Base-by-base conservation (phyloP, 1,140 invertebrate genomes). In the Maconellicoccus hirsutus region DNA sequence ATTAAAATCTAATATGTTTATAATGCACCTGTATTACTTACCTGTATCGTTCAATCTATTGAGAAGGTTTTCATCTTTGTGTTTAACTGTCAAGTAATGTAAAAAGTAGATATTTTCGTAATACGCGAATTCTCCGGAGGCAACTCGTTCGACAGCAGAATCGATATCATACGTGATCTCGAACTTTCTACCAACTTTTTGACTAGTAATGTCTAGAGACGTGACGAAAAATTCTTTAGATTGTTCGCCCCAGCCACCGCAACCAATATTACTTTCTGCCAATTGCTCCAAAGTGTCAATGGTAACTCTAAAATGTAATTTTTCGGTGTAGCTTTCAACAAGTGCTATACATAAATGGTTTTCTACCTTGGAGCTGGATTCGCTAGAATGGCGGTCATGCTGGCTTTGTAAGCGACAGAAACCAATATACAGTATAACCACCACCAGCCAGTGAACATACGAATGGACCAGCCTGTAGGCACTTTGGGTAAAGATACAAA, bases 371-470 rank as follows among this genome's bases (percentile, higher is more conserved):
- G 85, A 0, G 84, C 81, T 16, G 90, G 89, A 80, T 89, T 89
- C 4, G 90, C 88, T 33, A 92, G 78, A 59, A 89, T 88, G 0
- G 90, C 89, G 0, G 90, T 92, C 84, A 93, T 87, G 73, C 89
- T 91, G 0, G 90, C 89, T 76, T 87, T 78, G 77, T 93, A 93
- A 2, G 86, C 83, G 2, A 90, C 88, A 0, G 87, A 86, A 26
- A 92, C 82, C 4, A 92, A 80, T 70, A 92, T 86, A 75, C 87
- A 89, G 75, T 91, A 93, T 0, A 92, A 76, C 90, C 90, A 92
- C 79, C 91, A 92, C 85, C 89, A 92, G 1, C 90, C 90, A 21
- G 90, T 90, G 12, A 92, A 81, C 16, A 92, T 78, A 38, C 90
- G 80, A 42, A 92, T 78, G 0, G 90, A 86, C 89, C 90, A 92